phyloP scores from a whole-genome alignment of 2,113 vertebrate genomes.

The Aphyosemion australe region DNA sequence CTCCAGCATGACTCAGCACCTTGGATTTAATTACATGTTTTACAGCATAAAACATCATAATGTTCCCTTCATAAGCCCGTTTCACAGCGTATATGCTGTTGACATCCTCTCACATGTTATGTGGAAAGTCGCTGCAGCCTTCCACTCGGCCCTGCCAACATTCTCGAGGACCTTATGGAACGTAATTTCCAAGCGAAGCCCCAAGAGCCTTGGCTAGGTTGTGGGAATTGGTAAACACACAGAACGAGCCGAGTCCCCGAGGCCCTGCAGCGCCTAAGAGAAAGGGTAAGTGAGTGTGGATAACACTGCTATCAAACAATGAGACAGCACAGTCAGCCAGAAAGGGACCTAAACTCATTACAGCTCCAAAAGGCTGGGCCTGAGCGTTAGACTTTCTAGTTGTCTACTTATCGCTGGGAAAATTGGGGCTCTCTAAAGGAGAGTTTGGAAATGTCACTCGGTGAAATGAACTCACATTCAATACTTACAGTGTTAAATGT shows the following conservation, averaged over 20 bases:
- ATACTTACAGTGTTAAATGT: slow-evolving; percentile 31
- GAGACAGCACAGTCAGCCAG: slow-evolving; percentile 49
- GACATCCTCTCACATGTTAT: neutral
- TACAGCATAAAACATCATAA: neutral
- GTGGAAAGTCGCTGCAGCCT: slow-evolving; percentile 28
- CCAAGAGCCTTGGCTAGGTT: slow-evolving; percentile 51
- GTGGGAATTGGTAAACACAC: slow-evolving; percentile 70
- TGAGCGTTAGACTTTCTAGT: slow-evolving; percentile 32
- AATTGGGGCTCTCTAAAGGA: slow-evolving; percentile 47
- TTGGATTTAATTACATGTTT: neutral
- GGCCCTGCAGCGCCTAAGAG: slow-evolving; percentile 52
- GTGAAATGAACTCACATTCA: slow-evolving; percentile 44
- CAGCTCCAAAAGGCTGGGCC: slow-evolving; percentile 36
- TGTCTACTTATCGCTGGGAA: slow-evolving; percentile 58
- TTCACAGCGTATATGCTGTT: slow-evolving; percentile 3
- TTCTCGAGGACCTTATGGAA: slow-evolving; percentile 53
- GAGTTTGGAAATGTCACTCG: slow-evolving; percentile 45
- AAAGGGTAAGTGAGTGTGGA: slow-evolving; percentile 71
- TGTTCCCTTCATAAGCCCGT: neutral
- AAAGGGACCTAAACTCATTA: slow-evolving; percentile 64
- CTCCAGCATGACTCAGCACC: neutral
- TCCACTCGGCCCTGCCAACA: slow-evolving; percentile 36
- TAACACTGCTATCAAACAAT: slow-evolving; percentile 68
- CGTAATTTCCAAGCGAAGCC: slow-evolving; percentile 67
- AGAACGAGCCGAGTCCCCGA: slow-evolving; percentile 47